These are phyloP conservation scores for Streptopelia turtur DNA, from an alignment of 2,797 vertebrate genomes.

Conservation along the genomic window DNA sequence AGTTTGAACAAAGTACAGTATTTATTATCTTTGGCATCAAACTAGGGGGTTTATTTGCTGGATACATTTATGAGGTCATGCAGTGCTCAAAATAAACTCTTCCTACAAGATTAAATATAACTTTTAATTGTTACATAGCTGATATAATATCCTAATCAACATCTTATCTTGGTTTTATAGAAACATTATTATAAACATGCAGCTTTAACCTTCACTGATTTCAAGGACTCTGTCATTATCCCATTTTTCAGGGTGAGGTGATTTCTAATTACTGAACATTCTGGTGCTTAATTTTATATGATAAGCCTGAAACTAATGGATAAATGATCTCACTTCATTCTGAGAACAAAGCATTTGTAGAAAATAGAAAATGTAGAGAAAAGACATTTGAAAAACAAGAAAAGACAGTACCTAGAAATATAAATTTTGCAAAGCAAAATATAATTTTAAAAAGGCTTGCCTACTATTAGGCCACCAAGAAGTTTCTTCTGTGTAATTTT, in stretches of 20 bases:
- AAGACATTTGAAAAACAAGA: not conserved
- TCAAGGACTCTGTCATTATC: slow-evolving; percentile 82
- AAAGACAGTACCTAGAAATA: not conserved
- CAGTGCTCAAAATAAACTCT: slow-evolving; percentile 62
- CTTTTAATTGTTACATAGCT: slow-evolving; percentile 70
- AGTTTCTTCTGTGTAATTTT: not conserved
- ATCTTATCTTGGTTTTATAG: slow-evolving; percentile 50
- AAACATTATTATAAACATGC: slow-evolving; percentile 64
- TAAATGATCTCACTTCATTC: slow-evolving; percentile 44
- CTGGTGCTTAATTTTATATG: slow-evolving; percentile 69
- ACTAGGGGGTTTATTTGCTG: not conserved
- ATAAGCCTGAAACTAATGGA: slow-evolving; percentile 65
- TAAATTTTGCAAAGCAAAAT: not conserved
- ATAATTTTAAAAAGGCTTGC: not conserved
- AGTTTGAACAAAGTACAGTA: not conserved
- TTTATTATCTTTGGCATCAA: not conserved
- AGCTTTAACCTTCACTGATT: slow-evolving; percentile 81
- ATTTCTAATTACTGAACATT: slow-evolving; percentile 78
- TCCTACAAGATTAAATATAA: slow-evolving; percentile 54
- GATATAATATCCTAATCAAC: slow-evolving; percentile 75
- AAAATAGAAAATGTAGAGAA: slow-evolving; percentile 36
- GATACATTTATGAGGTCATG: slow-evolving; percentile 30
- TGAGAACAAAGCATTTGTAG: slow-evolving; percentile 17
- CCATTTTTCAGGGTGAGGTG: slow-evolving; percentile 72
- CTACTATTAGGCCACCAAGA: not conserved